Conservation (phyloP, 2,113 vertebrate genomes). For the Festucalex cinctus region DNA sequence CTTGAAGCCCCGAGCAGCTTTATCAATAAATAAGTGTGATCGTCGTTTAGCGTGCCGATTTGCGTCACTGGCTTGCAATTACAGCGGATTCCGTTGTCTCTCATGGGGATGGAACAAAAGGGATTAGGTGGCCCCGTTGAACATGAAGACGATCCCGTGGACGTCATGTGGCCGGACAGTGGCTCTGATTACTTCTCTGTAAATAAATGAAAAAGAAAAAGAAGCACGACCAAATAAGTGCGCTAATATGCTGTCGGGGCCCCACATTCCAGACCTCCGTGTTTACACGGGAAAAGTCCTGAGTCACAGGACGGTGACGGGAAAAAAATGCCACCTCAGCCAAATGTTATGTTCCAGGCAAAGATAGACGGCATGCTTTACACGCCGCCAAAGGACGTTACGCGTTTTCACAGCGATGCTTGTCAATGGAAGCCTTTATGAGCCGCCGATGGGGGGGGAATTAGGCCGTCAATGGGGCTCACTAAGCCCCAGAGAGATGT, state of each 20-base stretch:
- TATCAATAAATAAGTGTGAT: slow-evolving; percentile 65
- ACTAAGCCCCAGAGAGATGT: slow-evolving; percentile 66
- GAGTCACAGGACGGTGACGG: slow-evolving; percentile 60
- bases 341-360: slow-evolving; percentile 63
- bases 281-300: slow-evolving; percentile 67
- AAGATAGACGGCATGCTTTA: slow-evolving; percentile 34
- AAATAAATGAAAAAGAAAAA: background rate
- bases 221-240: background rate
- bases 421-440: slow-evolving; percentile 73
- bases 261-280: slow-evolving; percentile 32
- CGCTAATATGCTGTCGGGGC: background rate
- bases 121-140: slow-evolving; percentile 58
- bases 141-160: slow-evolving; percentile 9
- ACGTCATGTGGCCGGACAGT: background rate
- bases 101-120: slow-evolving; percentile 51
- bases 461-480: slow-evolving; percentile 69
- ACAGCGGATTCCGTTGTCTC: slow-evolving; percentile 49
- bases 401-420: slow-evolving; percentile 67
- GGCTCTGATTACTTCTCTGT: background rate
- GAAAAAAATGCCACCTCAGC: slow-evolving; percentile 67
- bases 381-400: slow-evolving; percentile 30
- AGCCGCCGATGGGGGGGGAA: slow-evolving; percentile 53
- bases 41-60: slow-evolving; percentile 51
- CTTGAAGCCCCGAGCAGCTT: slow-evolving; percentile 12
- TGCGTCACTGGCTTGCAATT: slow-evolving; percentile 63